Evolutionary conservation across 2,113 vertebrate genomes (phyloP).

Genomic region (Empidonax traillii): DNA sequence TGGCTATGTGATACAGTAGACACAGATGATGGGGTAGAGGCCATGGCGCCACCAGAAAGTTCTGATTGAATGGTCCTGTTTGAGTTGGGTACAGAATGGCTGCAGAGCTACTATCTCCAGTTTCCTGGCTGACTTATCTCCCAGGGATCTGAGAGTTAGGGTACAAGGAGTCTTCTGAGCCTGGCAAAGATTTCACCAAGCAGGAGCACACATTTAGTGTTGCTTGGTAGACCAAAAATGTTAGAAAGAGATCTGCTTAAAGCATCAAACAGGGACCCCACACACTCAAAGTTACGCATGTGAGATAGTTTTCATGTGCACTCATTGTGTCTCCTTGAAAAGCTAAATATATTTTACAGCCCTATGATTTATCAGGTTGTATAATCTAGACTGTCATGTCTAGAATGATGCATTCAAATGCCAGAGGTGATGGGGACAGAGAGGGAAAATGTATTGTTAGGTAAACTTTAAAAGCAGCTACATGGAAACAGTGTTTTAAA

Average conservation of each 20-base stretch:
- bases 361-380: not conserved
- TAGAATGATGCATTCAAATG: not conserved
- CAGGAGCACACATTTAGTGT: not conserved
- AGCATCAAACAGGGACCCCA: not conserved
- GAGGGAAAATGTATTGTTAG: not conserved
- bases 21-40: not conserved
- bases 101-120: not conserved
- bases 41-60: not conserved
- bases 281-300: not conserved
- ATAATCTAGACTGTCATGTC: not conserved
- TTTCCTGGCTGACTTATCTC: not conserved
- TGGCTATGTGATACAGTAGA: not conserved
- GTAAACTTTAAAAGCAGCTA: not conserved
- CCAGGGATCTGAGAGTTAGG: not conserved
- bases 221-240: not conserved
- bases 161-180: not conserved
- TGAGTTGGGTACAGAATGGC: not conserved
- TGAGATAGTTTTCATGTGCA: not conserved
- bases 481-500: not conserved
- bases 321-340: not conserved
- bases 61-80: not conserved
- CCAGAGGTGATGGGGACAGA: not conserved
- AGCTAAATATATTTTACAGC: not conserved
- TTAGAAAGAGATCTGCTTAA: not conserved
- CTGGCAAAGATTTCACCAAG: not conserved